Evolutionary conservation across 2,888 invertebrate species (phyloP).

Genomic region (Drosophila ochracea): DNA sequence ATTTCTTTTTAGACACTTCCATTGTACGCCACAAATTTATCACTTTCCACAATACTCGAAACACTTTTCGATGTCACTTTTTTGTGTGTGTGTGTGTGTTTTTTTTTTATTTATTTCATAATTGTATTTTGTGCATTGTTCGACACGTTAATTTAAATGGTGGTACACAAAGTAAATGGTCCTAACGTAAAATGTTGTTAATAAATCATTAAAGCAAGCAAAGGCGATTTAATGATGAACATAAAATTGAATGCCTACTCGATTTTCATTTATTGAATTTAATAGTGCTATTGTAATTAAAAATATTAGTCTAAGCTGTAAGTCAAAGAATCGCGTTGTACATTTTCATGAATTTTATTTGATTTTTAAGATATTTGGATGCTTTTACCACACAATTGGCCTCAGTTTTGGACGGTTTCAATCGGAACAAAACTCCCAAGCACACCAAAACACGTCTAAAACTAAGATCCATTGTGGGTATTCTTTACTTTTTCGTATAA

Average conservation of each 20-base stretch:
- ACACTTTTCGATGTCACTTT: slow-evolving; percentile 59
- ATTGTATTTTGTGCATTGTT: slow-evolving; percentile 33
- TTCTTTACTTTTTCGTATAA: not conserved
- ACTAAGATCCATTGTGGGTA: slow-evolving; percentile 84
- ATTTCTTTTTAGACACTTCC: slow-evolving; percentile 63
- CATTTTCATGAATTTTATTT: not conserved
- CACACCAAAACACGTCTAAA: slow-evolving; percentile 86
- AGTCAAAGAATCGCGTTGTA: not conserved
- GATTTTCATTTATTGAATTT: not conserved
- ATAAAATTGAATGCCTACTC: not conserved
- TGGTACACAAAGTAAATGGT: slow-evolving; percentile 55
- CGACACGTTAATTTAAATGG: slow-evolving; percentile 65
- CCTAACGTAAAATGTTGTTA: slow-evolving; percentile 46
- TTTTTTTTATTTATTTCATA: slow-evolving; percentile 11
- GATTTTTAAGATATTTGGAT: slow-evolving; percentile 16
- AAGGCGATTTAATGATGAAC: slow-evolving; percentile 31
- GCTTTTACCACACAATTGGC: slow-evolving; percentile 79
- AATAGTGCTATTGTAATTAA: not conserved
- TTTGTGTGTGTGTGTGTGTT: slow-evolving; percentile 20
- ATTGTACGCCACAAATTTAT: slow-evolving; percentile 65
- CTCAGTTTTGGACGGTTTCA: slow-evolving; percentile 86
- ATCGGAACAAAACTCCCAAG: slow-evolving; percentile 83
- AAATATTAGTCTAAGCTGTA: not conserved
- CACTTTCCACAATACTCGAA: slow-evolving; percentile 61
- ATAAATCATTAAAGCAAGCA: slow-evolving; percentile 50